These are phyloP conservation scores for Microcebus murinus DNA, from an alignment of 2,113 vertebrate genomes.

Conservation along the genomic window DNA sequence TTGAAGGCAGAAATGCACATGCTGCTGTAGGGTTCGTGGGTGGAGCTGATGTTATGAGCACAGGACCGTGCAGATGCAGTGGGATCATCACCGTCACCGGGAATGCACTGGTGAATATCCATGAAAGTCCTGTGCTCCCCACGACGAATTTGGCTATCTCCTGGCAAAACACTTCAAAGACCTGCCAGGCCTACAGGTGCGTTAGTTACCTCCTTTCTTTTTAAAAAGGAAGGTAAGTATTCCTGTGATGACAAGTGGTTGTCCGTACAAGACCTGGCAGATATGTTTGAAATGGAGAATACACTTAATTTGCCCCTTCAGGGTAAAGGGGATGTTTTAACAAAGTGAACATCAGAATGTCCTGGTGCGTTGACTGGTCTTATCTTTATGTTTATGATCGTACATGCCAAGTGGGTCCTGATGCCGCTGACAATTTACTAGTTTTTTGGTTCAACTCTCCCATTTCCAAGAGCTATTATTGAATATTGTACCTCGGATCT, in stretches of 20 bases:
- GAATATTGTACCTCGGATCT: not conserved
- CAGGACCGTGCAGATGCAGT: not conserved
- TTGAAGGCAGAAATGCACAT: not conserved
- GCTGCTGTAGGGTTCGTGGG: not conserved
- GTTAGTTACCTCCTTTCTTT: not conserved
- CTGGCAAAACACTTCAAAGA: not conserved
- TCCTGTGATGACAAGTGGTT: not conserved
- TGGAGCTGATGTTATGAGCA: accelerated
- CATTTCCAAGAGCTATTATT: not conserved
- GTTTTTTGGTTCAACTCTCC: not conserved
- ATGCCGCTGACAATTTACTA: not conserved
- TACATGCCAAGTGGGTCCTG: not conserved
- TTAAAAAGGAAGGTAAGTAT: not conserved
- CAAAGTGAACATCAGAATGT: not conserved
- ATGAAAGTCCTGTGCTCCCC: no score
- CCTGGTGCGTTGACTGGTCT: not conserved
- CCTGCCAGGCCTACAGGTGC: not conserved
- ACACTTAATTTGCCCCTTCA: not conserved
- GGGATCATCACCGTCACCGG: accelerated
- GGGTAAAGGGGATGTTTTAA: not conserved
- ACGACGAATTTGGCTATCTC: not conserved
- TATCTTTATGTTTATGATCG: not conserved
- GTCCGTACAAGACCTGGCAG: not conserved
- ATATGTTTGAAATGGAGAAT: not conserved
- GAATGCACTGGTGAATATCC: not conserved